Conservation (phyloP, 2,113 vertebrate species). For the Ramphastos sulfuratus region DNA sequence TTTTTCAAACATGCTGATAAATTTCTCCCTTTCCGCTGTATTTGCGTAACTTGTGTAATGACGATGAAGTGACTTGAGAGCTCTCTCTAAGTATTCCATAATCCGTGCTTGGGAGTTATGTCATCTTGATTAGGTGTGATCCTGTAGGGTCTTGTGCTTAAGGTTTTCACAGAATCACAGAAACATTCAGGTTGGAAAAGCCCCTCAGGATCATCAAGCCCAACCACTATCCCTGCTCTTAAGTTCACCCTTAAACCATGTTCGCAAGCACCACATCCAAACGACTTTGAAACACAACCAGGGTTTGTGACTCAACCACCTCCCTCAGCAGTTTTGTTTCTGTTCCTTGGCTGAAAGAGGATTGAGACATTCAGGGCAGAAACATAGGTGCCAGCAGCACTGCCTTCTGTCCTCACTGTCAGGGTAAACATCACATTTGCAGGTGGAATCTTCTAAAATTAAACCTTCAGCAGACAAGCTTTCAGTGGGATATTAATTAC, state of each 20-base stretch:
- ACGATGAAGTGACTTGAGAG: conserved; percentile 8
- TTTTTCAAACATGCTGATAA: conserved; percentile 45
- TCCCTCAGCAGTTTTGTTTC: background rate
- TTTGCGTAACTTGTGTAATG: conserved; percentile 8
- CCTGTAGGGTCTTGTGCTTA: background rate
- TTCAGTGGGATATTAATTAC: background rate
- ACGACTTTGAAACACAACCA: no score
- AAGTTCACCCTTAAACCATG: no score
- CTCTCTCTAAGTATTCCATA: conserved; percentile 2
- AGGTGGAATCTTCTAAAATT: background rate
- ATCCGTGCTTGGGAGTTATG: conserved; percentile 44
- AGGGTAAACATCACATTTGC: background rate
- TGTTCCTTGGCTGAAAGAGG: background rate
- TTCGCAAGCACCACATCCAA: no score
- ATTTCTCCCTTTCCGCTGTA: conserved; percentile 18
- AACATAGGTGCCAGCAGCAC: background rate
- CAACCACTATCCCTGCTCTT: no score
- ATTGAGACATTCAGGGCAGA: background rate
- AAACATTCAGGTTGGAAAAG: no score
- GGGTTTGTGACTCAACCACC: no score
- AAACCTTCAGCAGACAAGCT: background rate
- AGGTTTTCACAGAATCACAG: background rate
- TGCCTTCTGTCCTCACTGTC: background rate
- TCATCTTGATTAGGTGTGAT: conserved; percentile 59
- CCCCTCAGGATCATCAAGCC: no score